A percentile compares a stretch with the other conserved stretches of the same genome.
Conservation (phyloP, 2,113 vertebrate species). For the Holacanthus passer region DNA sequence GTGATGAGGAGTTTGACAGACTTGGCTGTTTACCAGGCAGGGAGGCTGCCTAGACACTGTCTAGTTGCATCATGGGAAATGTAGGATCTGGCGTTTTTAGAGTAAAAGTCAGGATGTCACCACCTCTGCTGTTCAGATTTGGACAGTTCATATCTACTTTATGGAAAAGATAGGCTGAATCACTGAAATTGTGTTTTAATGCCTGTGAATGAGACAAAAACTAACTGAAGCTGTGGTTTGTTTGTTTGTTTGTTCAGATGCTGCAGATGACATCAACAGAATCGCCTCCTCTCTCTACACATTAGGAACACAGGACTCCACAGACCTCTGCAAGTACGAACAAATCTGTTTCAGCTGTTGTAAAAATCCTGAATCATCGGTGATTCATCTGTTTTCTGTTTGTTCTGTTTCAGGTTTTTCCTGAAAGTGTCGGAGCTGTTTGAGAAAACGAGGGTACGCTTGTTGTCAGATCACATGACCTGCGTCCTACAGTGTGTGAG, state of each 20-base stretch:
- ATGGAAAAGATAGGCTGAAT: no score
- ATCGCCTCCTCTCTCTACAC: conserved; percentile 96
- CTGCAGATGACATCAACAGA: conserved; percentile 98
- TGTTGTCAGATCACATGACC: not conserved
- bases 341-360: not conserved
- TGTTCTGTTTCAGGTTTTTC: conserved; percentile 89
- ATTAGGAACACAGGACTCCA: conserved; percentile 97
- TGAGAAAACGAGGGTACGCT: conserved; percentile 96
- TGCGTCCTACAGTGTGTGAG: not conserved
- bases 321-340: conserved; percentile 97
- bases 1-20: no score
- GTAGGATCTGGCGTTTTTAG: not conserved
- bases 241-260: conserved; percentile 82
- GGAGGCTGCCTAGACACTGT: not conserved
- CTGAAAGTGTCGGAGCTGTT: conserved; percentile 98
- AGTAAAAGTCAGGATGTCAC: not conserved
- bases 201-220: no score
- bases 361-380: not conserved
- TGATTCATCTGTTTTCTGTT: not conserved
- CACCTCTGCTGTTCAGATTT: not conserved
- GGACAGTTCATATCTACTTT: no score
- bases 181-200: no score
- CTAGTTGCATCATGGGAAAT: conserved; percentile 24
- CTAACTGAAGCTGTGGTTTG: no score
- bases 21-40: not conserved